Evolutionary conservation across 2,113 vertebrate genomes (phyloP), one percentile per base, ranked within the genome.

Genomic region (Mastomys natalensis): DNA sequence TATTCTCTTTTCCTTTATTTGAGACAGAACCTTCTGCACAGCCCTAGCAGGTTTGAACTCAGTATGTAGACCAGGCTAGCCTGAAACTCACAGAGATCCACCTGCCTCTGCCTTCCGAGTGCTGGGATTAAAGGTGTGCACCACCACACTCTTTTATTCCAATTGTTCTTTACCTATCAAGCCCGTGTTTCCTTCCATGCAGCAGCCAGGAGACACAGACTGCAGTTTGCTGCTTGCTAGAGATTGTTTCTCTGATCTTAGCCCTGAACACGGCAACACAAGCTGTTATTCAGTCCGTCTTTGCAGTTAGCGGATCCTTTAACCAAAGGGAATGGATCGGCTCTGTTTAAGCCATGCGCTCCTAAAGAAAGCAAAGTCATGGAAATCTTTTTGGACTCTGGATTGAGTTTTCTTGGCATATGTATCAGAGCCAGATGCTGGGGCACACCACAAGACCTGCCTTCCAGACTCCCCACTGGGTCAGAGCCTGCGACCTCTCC

Each of bases 351-450:
- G 74, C 51, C 40, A 45, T 43, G 91, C 53, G 34, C 80, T 90
- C 93, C 81, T 70, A 94, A 78, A 95, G 51, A 91, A 95, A 95
- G 77, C n/a, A 74, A 77, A 90, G 45, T 66, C n/a, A 1, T 26
- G 17, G 37, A 37, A 73, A 31, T 58, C 68, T 72, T 89, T 89
- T 62, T 92, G 45, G 68, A 62, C 5, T 86, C 70, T 19, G 34
- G 64, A 81, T 62, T 60, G 89, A 70, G 60, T 93, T 93, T 80
- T 91, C 70, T 51, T 68, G 31, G 82, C 3, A 1, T 53, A 12
- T n/a, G 8, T 80, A 37, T 96, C 60, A 87, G 95, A 91, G 94
- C 72, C 89, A 94, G 66, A 74, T 87, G 80, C 80, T 96, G 21
- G 60, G 76, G 22, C n/a, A 15, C 51, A n/a, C 90, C n/a, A 15